These are phyloP conservation scores for Ectobius pallidus DNA, from an alignment of 2,888 invertebrate genomes.

Conservation along the genomic window DNA sequence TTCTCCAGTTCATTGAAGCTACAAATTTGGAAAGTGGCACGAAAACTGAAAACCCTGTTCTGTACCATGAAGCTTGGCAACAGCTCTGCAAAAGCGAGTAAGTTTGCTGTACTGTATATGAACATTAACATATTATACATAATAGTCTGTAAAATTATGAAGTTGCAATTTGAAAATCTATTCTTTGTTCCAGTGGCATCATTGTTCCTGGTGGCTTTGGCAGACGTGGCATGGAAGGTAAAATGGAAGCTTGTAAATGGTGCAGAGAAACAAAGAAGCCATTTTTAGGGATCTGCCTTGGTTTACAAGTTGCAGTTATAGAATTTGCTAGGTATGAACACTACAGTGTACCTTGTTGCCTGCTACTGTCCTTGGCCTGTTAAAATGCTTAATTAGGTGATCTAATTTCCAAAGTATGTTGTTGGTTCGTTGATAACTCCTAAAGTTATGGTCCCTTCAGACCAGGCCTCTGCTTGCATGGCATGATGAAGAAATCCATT, in stretches of 20 bases:
- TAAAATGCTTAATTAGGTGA: background rate
- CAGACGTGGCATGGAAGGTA: conserved; percentile 93
- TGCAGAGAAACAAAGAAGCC: conserved; percentile 90
- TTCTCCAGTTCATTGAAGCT: conserved; percentile 82
- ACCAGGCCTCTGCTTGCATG: no score
- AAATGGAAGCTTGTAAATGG: conserved; percentile 92
- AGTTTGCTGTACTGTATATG: conserved; percentile 53
- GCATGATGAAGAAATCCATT: no score
- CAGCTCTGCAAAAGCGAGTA: conserved; percentile 84
- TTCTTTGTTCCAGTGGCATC: conserved; percentile 72
- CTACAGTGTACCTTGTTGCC: background rate
- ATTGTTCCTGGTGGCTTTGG: conserved; percentile 99
- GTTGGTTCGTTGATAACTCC: no score
- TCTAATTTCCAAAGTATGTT: background rate
- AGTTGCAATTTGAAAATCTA: no score
- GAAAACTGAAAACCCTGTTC: conserved; percentile 75
- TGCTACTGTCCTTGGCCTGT: background rate
- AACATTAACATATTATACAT: no score
- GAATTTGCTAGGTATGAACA: conserved; percentile 73
- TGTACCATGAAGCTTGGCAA: conserved; percentile 94
- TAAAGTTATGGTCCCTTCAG: no score
- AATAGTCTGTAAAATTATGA: no score
- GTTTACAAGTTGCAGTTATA: conserved; percentile 94
- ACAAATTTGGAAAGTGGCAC: conserved; percentile 81
- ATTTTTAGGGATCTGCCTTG: conserved; percentile 96